These are phyloP conservation scores for Synchiropus splendidus DNA, from an alignment of 2,113 vertebrate genomes.

Conservation along the genomic window DNA sequence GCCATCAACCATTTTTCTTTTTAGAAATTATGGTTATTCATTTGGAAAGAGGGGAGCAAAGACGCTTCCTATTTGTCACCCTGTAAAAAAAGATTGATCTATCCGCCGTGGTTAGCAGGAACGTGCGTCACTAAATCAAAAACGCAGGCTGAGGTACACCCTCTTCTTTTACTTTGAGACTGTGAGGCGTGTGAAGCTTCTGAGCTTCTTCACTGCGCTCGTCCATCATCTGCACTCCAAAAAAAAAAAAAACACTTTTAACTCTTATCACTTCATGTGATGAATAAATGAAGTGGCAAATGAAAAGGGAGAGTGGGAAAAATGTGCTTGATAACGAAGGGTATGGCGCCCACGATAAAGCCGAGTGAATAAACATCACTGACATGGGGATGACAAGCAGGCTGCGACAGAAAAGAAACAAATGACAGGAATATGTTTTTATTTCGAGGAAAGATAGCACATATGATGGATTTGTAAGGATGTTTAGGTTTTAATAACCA, in stretches of 20 bases:
- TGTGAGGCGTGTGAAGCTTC: constrained; percentile 10
- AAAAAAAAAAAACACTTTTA: constrained; percentile 36
- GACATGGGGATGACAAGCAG: constrained; percentile 21
- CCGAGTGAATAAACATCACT: constrained; percentile 2
- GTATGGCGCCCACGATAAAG: constrained; percentile 11
- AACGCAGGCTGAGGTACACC: too few relatives aligned
- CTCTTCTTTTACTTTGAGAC: constrained; percentile 12
- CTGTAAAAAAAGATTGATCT: too few relatives aligned
- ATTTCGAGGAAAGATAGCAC: neutral
- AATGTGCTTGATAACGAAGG: constrained; percentile 23
- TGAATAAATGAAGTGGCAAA: constrained; percentile 22
- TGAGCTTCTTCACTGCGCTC: constrained; percentile 18
- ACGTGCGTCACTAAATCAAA: too few relatives aligned
- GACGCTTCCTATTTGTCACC: too few relatives aligned
- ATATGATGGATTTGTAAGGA: too few relatives aligned
- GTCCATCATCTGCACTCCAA: constrained; percentile 28
- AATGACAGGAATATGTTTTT: too few relatives aligned
- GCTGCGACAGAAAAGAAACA: too few relatives aligned
- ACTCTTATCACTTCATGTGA: constrained; percentile 35
- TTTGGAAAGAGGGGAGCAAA: too few relatives aligned
- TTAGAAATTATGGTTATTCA: neutral
- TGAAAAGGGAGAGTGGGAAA: constrained; percentile 20
- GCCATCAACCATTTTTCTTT: neutral
- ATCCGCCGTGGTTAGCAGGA: too few relatives aligned
- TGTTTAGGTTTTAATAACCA: too few relatives aligned